Evolutionary conservation across 2,888 invertebrate species (phyloP), one percentile per base, ranked within the genome.

Genomic region (Rapana venosa): DNA sequence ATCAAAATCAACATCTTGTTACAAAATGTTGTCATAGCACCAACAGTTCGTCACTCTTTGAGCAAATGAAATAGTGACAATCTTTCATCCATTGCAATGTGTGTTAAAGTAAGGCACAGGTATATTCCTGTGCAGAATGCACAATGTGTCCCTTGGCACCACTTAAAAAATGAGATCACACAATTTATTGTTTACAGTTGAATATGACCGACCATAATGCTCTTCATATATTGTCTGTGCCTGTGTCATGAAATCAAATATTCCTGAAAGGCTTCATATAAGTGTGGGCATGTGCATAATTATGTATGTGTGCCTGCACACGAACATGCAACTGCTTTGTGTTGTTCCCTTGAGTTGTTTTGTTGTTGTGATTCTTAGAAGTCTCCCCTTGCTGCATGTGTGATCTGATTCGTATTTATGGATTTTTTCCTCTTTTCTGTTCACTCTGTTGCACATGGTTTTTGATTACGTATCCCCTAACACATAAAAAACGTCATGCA

Each of bases 11-110:
- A 47, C 47, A 47, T 47, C 47, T 47, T 47, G 8, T 47, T 47
- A 47, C 47, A 47, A 22, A 20, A 58, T 47, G 58, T 30, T 58
- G 56, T 32, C 58, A 58, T 85, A 85, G 85, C 85, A 85, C 85
- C 85, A 85, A 79, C 66, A 66, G 35, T 79, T 35, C 11, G 32
- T 26, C 32, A 35, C 79, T 35, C 22, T 35, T 79, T 79, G 35
- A 79, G 79, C 79, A 79, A 79, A 22, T 79, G 32, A 35, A 32
- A 15, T 26, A 74, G 79, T 20, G 32, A 32, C 79, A 79, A 35
- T 79, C 35, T 15, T 79, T 32, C 35, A 35, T 79, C 35, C 32
- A 74, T 79, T 35, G 35, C 32, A 20, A 15, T 79, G 79, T 15
- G 30, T 13, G 17, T 35, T 17, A 11, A 79, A 32, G 32, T 35